A percentile compares a stretch with the other conserved stretches of the same genome.
Conservation (phyloP, 2,113 vertebrate species). For the Notothenia coriiceps region DNA sequence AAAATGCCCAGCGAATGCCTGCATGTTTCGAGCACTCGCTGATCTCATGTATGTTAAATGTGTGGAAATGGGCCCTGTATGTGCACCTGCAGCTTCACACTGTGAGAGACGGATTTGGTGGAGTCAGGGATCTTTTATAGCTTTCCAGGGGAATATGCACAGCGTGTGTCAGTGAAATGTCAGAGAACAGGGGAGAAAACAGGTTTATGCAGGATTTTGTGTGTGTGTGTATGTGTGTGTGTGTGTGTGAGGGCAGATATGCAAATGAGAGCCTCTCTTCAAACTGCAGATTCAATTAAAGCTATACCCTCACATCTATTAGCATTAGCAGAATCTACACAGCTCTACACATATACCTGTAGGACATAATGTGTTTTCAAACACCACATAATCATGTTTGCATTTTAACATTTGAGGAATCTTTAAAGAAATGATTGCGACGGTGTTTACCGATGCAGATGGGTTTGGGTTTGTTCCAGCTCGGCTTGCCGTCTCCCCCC, state of each 20-base stretch:
- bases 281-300: conserved; percentile 45
- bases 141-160: conserved; percentile 28
- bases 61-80: neutral
- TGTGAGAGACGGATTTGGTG: neutral
- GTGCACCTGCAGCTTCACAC: neutral
- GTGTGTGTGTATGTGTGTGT: conserved; percentile 23
- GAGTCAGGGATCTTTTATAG: conserved; percentile 16
- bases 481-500: conserved; percentile 93
- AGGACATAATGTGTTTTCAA: conserved; percentile 27
- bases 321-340: conserved; percentile 44
- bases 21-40: neutral
- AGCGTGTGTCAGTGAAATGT: conserved; percentile 29
- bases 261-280: conserved; percentile 35
- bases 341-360: conserved; percentile 30
- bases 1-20: neutral
- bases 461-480: conserved; percentile 93
- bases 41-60: neutral
- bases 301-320: conserved; percentile 19
- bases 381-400: conserved; percentile 11
- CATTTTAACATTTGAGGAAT: conserved; percentile 57
- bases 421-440: conserved; percentile 38
- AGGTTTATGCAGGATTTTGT: conserved; percentile 24
- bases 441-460: conserved; percentile 91
- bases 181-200: conserved; percentile 12
- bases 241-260: conserved; percentile 36